Evolutionary conservation across 2,888 invertebrate genomes (phyloP).

Genomic region (Metacarcinus magister): DNA sequence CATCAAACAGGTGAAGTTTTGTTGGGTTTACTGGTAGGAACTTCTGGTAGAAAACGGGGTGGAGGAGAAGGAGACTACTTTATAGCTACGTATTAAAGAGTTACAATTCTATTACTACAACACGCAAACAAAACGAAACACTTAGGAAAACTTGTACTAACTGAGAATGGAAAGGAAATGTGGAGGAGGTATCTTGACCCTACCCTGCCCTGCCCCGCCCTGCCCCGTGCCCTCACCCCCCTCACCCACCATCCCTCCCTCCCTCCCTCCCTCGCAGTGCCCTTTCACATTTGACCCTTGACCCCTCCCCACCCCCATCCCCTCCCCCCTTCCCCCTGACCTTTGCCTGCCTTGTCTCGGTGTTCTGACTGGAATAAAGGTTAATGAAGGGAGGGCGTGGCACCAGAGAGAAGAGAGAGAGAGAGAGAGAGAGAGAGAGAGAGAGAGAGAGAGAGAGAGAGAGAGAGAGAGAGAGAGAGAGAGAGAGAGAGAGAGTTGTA

Average conservation of each 20-base stretch:
- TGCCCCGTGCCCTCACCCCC: too few relatives aligned
- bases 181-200: not conserved
- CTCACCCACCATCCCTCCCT: not conserved
- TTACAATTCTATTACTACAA: too few relatives aligned
- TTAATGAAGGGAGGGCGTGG: constrained; percentile 45
- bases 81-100: too few relatives aligned
- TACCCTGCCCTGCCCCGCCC: too few relatives aligned
- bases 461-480: constrained; percentile 26
- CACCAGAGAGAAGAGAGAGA: not conserved
- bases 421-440: constrained; percentile 35
- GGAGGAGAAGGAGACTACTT: too few relatives aligned
- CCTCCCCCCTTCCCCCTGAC: not conserved
- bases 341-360: constrained; percentile 26
- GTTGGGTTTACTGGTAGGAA: too few relatives aligned
- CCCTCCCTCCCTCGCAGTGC: not conserved
- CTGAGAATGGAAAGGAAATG: not conserved
- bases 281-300: constrained; percentile 45
- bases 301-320: not conserved
- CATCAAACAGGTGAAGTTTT: too few relatives aligned
- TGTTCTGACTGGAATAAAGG: constrained; percentile 36
- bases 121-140: too few relatives aligned
- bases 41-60: too few relatives aligned
- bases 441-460: constrained; percentile 48
- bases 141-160: too few relatives aligned
- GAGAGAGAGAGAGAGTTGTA: not conserved